Evolutionary conservation across 2,797 vertebrate species (phyloP), one percentile per base, ranked within the genome.

Genomic region (Anabas testudineus): DNA sequence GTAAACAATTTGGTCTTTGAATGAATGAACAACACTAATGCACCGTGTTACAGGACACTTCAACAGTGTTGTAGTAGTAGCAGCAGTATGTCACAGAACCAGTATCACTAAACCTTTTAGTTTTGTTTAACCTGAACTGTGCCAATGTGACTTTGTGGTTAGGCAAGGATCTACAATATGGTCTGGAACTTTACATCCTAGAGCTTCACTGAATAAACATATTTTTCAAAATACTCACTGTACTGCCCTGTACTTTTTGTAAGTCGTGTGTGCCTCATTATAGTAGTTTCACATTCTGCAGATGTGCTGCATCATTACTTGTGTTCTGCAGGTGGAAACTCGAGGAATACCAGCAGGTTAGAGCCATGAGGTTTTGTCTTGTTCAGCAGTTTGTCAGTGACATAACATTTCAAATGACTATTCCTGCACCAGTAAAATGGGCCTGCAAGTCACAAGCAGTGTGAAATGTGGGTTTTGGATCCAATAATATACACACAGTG

Each of bases 291-390:
- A 37, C 28, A 13, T 49, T 53, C 52, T 34, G 26, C 37, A 55
- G 10, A 18, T 52, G 58, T 56, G 58, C 42, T 48, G 47, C 43
- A 55, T 74, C 48, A 37, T 49, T 43, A 30, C 30, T 72, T 55
- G 70, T 80, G 37, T 65, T 46, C 68, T 65, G 30, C 60, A 48
- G 41, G 72, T 69, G 48, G 71, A 53, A 70, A 71, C 67, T 67
- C 54, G 68, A 65, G 71, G 43, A 30, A 54, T 28, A 26, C 36
- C 28, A 24, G 60, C 54, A 45, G 30, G 19, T 56, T 54, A 54
- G 75, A 67, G 16, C 39, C 5, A 15, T 5, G 0, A 7, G 28
- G 54, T 37, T 66, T 62, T 68, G 65, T 65, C 76, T 62, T 26
- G 18, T 43, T 69, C 34, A 15, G 28, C 49, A 7, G 34, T 48